These are phyloP conservation scores for Diploscapter pachys DNA, from an alignment of 1,140 invertebrate genomes.

Conservation along the genomic window DNA sequence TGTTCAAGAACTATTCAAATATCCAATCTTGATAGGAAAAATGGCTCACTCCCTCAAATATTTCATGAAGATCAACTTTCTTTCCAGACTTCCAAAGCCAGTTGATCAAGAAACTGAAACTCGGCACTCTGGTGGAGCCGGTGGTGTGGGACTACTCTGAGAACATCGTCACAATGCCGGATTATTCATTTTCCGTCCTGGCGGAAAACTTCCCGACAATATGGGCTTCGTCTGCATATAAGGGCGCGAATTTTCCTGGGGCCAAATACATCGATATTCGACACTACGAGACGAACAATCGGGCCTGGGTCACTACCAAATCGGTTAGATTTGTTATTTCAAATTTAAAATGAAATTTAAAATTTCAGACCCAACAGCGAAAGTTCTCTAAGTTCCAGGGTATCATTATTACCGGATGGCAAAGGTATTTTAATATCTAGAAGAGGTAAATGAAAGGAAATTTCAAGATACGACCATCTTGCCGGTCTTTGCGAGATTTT, in stretches of 20 bases:
- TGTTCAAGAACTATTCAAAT: no score
- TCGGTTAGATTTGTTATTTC: slow-evolving; percentile 7
- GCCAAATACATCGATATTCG: slow-evolving; percentile 29
- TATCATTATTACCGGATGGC: slow-evolving; percentile 40
- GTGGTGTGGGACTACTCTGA: slow-evolving; percentile 40
- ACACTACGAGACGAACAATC: slow-evolving; percentile 29
- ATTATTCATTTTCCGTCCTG: slow-evolving; percentile 23
- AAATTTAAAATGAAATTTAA: neutral
- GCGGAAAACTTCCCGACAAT: slow-evolving; percentile 36
- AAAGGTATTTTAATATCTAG: neutral
- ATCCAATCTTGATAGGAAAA: no score
- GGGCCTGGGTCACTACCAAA: slow-evolving; percentile 32
- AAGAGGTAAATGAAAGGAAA: neutral
- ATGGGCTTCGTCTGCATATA: slow-evolving; percentile 38
- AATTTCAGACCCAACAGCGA: neutral
- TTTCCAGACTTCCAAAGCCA: slow-evolving; percentile 13
- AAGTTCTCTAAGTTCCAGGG: slow-evolving; percentile 27
- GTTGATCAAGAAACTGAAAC: slow-evolving; percentile 27
- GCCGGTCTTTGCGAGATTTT: slow-evolving; percentile 35
- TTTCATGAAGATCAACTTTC: no score
- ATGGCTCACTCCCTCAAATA: no score
- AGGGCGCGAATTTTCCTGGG: slow-evolving; percentile 35
- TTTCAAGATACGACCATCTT: slow-evolving; percentile 35
- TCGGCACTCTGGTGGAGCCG: slow-evolving; percentile 27
- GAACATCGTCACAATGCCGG: slow-evolving; percentile 28